Evolutionary conservation across 2,888 invertebrate genomes (phyloP), one percentile per base, ranked within the genome.

Genomic region (Monopis laevigella): DNA sequence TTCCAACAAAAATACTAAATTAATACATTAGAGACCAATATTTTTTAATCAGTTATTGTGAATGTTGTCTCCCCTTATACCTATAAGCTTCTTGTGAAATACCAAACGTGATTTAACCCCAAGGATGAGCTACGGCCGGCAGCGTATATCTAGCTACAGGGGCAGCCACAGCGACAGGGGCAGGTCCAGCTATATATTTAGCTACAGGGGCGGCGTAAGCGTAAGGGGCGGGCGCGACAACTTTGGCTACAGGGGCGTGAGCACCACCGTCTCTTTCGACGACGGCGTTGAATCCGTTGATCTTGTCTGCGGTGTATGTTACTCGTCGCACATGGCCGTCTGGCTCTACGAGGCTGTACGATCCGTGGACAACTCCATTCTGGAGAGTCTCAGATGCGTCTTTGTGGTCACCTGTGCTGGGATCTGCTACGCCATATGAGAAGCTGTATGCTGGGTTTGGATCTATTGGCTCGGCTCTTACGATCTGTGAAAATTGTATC

Each of bases 361-460:
- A 72, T 45, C 82, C 82, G 53, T 82, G 82, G 12, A 82, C 80
- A 7, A 82, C 81, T 40, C 82, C 82, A 55, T 82, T 78, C 59
- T 81, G 75, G 16, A 82, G 60, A 8, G 77, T 73, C 56, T 82
- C 82, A 3, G 72, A 50, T 0, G 78, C 80, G 51, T 77, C 75
- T 51, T 82, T 82, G 49, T 80, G 78, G 59, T 82, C 82, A 0
- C 82, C 82, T 10, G 82, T 82, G 27, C 68, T 52, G 0, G 82
- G 81, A 52, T 82, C 82, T 1, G 72, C 61, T 11, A 82, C 82
- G 3, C 82, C 82, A 54, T 82, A 82, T 1, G 80, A 71, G 65
- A 75, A 82, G 52, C 72, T 73, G 62, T 82, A 82, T 2, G 80
- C 75, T 10, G 82, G 82, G 58, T 82, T 82, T 0, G 82, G 82